Evolutionary conservation across 92 coral and sea anemone genomes (phyloP).

Genomic region (Paramuricea clavata): DNA sequence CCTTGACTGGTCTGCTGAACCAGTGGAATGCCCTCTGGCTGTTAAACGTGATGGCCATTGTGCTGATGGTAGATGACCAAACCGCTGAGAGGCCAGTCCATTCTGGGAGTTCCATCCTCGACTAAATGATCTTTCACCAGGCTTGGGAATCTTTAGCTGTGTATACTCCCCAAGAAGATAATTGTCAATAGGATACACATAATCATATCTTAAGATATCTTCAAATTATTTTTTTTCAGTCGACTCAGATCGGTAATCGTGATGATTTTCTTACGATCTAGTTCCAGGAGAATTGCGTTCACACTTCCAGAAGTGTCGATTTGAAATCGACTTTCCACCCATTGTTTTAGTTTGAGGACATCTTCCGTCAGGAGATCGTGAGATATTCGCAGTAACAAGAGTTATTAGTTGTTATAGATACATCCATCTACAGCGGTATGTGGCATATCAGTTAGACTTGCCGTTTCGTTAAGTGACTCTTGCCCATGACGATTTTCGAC

Average conservation of each 20-base stretch:
- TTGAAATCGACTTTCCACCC: background rate
- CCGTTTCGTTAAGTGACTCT: too few species aligned
- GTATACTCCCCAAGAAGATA: constrained; percentile 18
- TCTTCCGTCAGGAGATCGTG: background rate
- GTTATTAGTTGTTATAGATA: background rate
- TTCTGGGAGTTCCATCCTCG: too few species aligned
- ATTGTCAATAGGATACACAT: constrained; percentile 13
- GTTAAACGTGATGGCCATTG: background rate
- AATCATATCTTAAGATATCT: background rate
- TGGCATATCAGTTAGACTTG: too few species aligned
- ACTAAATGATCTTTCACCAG: background rate
- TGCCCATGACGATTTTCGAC: too few species aligned
- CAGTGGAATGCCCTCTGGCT: background rate
- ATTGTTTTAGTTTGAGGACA: background rate
- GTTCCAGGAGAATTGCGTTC: too few species aligned
- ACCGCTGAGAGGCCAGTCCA: background rate
- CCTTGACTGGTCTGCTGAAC: background rate
- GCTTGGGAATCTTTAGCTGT: too few species aligned
- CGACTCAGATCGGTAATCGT: background rate
- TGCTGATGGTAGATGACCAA: background rate
- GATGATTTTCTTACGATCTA: constrained; percentile 26
- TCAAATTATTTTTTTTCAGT: background rate
- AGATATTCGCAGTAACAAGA: too few species aligned
- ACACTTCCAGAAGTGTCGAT: background rate
- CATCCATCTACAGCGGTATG: background rate